Percentiles rank a stretch among this genome's conserved stretches.
phyloP scores from a whole-genome alignment of 23 tunicate genomes.

The Ciona savignyi region DNA sequence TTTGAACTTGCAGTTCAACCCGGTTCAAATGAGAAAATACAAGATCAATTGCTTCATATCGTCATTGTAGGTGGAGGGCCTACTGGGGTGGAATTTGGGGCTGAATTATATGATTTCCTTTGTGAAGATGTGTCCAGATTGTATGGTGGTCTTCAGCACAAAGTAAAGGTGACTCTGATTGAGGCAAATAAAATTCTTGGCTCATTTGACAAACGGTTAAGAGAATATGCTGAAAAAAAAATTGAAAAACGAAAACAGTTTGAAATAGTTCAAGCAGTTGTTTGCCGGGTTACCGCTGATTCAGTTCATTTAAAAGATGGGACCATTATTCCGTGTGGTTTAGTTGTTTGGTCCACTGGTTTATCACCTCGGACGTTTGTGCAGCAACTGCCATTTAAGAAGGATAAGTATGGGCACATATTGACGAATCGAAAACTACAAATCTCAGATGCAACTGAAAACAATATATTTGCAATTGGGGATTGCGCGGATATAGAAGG shows the following conservation, averaged over 20 bases:
- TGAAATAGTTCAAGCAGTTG: slow-evolving; percentile 56
- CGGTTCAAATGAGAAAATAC: slow-evolving; percentile 32
- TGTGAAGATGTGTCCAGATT: slow-evolving; percentile 66
- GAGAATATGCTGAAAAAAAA: slow-evolving; percentile 88
- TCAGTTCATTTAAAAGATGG: slow-evolving; percentile 59
- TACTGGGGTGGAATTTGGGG: slow-evolving; percentile 94
- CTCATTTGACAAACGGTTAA: slow-evolving; percentile 54
- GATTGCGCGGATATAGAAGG: slow-evolving; percentile 77
- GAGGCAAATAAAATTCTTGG: slow-evolving; percentile 83
- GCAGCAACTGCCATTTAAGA: slow-evolving; percentile 26
- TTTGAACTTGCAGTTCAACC: slow-evolving; percentile 85
- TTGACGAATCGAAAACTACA: slow-evolving; percentile 47
- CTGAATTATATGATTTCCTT: slow-evolving; percentile 85
- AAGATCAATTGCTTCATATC: slow-evolving; percentile 63
- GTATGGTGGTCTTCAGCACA: slow-evolving; percentile 41
- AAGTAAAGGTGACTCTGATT: slow-evolving; percentile 71
- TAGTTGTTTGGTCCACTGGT: slow-evolving; percentile 94
- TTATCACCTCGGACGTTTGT: slow-evolving; percentile 69
- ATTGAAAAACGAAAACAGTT: slow-evolving; percentile 62
- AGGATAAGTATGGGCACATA: slow-evolving; percentile 59
- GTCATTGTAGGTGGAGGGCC: slow-evolving; percentile 96
- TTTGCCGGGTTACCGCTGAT: slow-evolving; percentile 48
- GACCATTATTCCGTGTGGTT: slow-evolving; percentile 62
- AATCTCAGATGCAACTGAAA: slow-evolving; percentile 31
- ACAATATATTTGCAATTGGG: slow-evolving; percentile 50